A percentile compares a stretch with the other conserved stretches of the same genome.
Evolutionary conservation across 2,113 vertebrate species (phyloP).

Genomic region (Pachyramphus minor): DNA sequence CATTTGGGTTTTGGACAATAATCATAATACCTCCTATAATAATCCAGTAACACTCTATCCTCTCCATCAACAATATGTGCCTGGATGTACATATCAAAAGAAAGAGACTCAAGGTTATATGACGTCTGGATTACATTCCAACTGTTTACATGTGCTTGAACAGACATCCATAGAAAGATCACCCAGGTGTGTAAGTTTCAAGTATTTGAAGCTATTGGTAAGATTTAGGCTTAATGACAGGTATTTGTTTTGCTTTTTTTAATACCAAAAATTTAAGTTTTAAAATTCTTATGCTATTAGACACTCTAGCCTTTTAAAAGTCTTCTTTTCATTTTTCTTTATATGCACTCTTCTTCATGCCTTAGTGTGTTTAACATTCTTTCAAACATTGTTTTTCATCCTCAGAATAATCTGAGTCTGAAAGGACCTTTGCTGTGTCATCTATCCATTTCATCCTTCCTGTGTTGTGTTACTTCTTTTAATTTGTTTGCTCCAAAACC

Average conservation of each 20-base stretch:
- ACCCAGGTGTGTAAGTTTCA: not conserved
- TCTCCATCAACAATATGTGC: not conserved
- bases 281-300: not conserved
- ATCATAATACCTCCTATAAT: not conserved
- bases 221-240: not conserved
- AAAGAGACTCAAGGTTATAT: not conserved
- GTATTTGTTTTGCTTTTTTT: not conserved
- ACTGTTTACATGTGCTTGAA: not conserved
- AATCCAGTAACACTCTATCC: not conserved
- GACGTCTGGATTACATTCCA: not conserved
- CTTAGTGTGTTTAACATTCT: conserved; percentile 32
- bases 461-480: not conserved
- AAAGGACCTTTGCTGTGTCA: conserved; percentile 8
- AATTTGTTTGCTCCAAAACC: conserved; percentile 13
- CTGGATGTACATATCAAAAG: not conserved
- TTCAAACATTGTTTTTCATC: conserved; percentile 33
- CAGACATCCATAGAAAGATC: not conserved
- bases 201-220: not conserved
- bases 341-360: conserved; percentile 9
- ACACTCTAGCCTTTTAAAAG: not conserved
- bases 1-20: not conserved
- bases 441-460: not conserved
- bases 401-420: not conserved
- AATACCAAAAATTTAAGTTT: not conserved
- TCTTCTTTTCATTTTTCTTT: not conserved